phyloP scores from a whole-genome alignment of 1,140 invertebrate species.

The Ooceraea biroi region DNA sequence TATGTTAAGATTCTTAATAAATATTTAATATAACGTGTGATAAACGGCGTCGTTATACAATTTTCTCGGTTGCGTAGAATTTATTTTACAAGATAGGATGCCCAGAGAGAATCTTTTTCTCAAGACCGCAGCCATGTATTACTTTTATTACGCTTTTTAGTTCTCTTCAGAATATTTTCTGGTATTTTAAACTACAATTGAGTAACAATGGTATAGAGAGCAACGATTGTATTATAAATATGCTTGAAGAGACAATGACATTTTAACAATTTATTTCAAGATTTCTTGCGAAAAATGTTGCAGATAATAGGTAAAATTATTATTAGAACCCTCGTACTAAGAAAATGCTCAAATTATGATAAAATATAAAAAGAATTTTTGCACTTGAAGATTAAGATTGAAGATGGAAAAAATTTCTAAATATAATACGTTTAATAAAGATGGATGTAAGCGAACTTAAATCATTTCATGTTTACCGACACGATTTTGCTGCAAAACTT shows the following conservation, averaged over 20 bases:
- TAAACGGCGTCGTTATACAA: neutral
- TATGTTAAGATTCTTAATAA: neutral
- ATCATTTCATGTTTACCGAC: slow-evolving; percentile 28
- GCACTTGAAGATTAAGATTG: slow-evolving; percentile 7
- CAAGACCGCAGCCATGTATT: neutral
- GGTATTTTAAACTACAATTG: neutral
- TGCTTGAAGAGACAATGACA: neutral
- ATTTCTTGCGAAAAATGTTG: neutral
- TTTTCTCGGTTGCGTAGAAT: neutral
- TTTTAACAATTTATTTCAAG: neutral
- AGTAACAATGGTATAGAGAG: neutral
- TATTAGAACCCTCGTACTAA: neutral
- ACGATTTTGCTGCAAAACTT: slow-evolving; percentile 9
- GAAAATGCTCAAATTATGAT: neutral
- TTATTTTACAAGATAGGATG: neutral
- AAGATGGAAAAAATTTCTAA: neutral
- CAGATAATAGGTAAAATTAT: neutral
- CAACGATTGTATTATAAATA: neutral
- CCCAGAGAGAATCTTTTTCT: neutral
- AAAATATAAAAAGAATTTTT: neutral
- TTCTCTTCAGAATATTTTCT: neutral
- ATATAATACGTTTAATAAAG: slow-evolving; percentile 20
- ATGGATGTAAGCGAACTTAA: slow-evolving; percentile 8
- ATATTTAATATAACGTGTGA: neutral
- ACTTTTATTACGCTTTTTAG: neutral